Evolutionary conservation across 2,113 vertebrate genomes (phyloP).

Genomic region (Elephas maximus): DNA sequence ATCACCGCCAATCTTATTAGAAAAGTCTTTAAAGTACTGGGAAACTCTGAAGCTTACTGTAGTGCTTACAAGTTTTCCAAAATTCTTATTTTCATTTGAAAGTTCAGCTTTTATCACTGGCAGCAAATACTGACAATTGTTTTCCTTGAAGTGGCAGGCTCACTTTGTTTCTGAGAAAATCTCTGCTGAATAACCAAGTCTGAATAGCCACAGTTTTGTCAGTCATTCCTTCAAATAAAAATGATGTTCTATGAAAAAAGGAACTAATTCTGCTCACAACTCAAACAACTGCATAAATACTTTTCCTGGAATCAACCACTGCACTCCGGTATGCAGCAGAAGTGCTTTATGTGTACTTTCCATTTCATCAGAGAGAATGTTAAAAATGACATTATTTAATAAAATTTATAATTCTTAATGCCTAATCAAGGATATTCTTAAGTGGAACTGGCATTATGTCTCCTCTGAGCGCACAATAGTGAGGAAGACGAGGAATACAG

Average conservation of each 20-base stretch:
- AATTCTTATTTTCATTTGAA: slow-evolving; percentile 47
- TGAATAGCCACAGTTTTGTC: slow-evolving; percentile 4
- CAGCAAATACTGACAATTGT: slow-evolving; percentile 18
- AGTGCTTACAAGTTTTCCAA: neutral
- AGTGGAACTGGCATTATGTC: neutral
- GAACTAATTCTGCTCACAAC: neutral
- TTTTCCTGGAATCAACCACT: neutral
- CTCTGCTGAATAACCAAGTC: neutral
- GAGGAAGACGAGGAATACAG: neutral
- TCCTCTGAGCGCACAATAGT: neutral
- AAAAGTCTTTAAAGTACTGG: neutral
- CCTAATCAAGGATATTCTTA: neutral
- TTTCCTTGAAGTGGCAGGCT: neutral
- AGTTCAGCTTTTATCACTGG: slow-evolving; percentile 5
- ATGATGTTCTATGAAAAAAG: neutral
- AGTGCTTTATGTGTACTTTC: neutral
- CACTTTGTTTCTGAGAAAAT: slow-evolving; percentile 39
- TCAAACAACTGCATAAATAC: neutral
- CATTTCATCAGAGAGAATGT: neutral
- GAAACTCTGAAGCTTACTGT: slow-evolving; percentile 23
- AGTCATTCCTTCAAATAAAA: slow-evolving; percentile 51
- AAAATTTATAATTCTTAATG: slow-evolving; percentile 19
- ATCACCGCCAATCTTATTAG: neutral
- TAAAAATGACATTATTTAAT: neutral
- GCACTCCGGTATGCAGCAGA: neutral